Percentiles rank a stretch among this genome's conserved stretches.
phyloP scores from a whole-genome alignment of 2,113 vertebrate genomes.

The Elaphurus davidianus region DNA sequence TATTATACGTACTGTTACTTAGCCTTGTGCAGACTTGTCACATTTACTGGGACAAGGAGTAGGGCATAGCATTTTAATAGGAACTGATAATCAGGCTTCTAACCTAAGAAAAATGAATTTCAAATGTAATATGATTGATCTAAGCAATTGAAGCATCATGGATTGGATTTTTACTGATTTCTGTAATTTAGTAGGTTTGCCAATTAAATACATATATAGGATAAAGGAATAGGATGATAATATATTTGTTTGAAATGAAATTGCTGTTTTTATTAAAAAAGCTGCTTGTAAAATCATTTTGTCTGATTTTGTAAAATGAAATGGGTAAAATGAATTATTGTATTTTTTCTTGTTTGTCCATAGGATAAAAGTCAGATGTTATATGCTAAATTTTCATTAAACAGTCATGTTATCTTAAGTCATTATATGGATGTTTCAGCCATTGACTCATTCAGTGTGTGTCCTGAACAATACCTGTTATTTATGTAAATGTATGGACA shows the following conservation, averaged over 20 bases:
- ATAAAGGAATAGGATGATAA: constrained; percentile 58
- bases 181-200: constrained; percentile 31
- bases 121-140: not conserved
- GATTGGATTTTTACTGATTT: constrained; percentile 35
- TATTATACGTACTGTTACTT: not conserved
- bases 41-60: constrained; percentile 3
- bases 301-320: constrained; percentile 67
- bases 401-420: constrained; percentile 14
- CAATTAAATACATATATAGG: not conserved
- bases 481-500: not conserved
- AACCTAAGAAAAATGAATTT: constrained; percentile 21
- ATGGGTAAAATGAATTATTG: constrained; percentile 25
- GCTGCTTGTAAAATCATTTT: constrained; percentile 52
- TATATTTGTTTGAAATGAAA: constrained; percentile 75
- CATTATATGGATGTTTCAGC: not conserved
- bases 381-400: constrained; percentile 53
- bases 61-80: not conserved
- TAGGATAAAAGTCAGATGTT: constrained; percentile 16
- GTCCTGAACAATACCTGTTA: not conserved
- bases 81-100: constrained; percentile 17
- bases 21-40: not conserved
- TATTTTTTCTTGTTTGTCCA: constrained; percentile 42
- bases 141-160: constrained; percentile 17
- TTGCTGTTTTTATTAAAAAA: constrained; percentile 75
- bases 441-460: not conserved